Conservation (phyloP, 2,888 invertebrate species). For the Willowsia nigromaculata region DNA sequence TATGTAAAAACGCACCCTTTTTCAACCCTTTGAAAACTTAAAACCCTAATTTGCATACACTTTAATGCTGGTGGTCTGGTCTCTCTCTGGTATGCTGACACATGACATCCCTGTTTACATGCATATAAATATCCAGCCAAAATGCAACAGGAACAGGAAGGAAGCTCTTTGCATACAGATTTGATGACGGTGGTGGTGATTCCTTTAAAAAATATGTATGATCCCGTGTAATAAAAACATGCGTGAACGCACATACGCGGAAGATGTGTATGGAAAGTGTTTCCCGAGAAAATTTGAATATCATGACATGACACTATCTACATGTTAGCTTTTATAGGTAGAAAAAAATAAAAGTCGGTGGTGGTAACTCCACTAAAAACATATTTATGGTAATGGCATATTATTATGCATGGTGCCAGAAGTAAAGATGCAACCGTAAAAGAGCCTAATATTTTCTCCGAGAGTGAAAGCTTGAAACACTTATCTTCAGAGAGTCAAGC, state of each 20-base stretch:
- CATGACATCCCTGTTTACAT: background rate
- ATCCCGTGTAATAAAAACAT: background rate
- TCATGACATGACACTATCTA: background rate
- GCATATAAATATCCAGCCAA: background rate
- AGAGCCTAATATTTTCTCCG: too few relatives aligned
- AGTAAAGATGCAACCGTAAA: background rate
- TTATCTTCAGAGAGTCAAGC: background rate
- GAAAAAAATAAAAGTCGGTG: too few relatives aligned
- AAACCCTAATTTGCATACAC: background rate
- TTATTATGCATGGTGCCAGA: background rate
- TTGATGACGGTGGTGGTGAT: slow-evolving; percentile 4
- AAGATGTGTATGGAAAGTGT: background rate
- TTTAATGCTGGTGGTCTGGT: slow-evolving; percentile 21
- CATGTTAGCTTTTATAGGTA: too few relatives aligned
- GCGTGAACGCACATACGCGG: background rate
- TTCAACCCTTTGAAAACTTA: background rate
- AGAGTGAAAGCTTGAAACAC: too few relatives aligned
- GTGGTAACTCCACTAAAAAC: background rate
- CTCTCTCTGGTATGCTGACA: background rate
- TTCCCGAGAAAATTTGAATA: slow-evolving; percentile 18
- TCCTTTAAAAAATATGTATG: background rate
- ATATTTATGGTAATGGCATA: slow-evolving; percentile 54
- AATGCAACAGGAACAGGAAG: slow-evolving; percentile 42
- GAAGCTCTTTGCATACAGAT: slow-evolving; percentile 68
- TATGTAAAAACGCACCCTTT: background rate